A percentile compares a stretch with the other conserved stretches of the same genome.
phyloP scores from a whole-genome alignment of 2,888 invertebrate genomes.

The Dastarcus helophoroides region DNA sequence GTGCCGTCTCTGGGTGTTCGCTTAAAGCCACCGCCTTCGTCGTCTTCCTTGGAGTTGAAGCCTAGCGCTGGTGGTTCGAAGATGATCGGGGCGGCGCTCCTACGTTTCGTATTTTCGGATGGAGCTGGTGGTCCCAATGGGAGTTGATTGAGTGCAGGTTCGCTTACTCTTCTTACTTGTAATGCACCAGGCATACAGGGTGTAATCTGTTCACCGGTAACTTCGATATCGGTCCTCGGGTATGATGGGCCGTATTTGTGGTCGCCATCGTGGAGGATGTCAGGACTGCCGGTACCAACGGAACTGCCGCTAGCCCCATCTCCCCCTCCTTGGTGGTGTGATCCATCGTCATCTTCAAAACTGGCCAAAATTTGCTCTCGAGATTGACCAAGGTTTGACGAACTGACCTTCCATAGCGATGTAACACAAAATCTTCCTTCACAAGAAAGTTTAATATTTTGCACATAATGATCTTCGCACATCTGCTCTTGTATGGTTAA shows the following conservation, averaged over 20 bases:
- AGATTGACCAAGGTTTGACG: too few species aligned
- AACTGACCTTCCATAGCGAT: too few species aligned
- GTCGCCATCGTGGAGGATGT: constrained; percentile 64
- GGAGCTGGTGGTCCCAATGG: constrained; percentile 35
- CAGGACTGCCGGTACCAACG: constrained; percentile 90
- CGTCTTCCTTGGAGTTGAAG: constrained; percentile 25
- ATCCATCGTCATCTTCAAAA: constrained; percentile 57
- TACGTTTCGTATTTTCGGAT: constrained; percentile 57
- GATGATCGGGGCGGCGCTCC: constrained; percentile 75
- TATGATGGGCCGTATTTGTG: constrained; percentile 35
- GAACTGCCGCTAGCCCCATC: constrained; percentile 87
- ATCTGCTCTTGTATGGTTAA: too few species aligned
- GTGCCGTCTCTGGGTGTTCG: constrained; percentile 45
- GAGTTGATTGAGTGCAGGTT: constrained; percentile 68
- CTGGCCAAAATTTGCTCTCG: constrained; percentile 85
- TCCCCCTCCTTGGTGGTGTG: constrained; percentile 63
- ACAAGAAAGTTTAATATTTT: too few species aligned
- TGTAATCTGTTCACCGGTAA: constrained; percentile 58
- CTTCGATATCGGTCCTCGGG: constrained; percentile 54
- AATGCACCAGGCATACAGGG: constrained; percentile 41
- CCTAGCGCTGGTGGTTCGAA: constrained; percentile 35
- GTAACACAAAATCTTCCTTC: too few species aligned
- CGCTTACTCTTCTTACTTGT: constrained; percentile 81
- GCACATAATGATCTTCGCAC: too few species aligned
- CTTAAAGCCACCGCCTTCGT: constrained; percentile 30